Conservation (phyloP, 2,888 invertebrate species). For the Parascotia fuliginaria region DNA sequence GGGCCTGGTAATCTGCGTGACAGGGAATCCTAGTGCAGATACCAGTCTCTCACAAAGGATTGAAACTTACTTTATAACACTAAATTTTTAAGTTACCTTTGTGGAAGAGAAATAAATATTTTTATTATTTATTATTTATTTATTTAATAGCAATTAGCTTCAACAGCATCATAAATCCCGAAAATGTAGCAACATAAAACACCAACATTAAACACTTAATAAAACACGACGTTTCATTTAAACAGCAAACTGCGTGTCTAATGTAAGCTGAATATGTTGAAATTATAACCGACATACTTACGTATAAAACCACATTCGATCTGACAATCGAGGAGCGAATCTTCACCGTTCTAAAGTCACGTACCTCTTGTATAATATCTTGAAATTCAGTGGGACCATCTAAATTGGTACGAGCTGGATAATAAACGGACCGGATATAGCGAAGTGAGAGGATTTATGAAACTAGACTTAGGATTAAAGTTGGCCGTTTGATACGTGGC, state of each 20-base stretch:
- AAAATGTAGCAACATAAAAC: too few relatives aligned
- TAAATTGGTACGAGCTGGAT: slow-evolving; percentile 67
- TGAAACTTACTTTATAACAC: too few relatives aligned
- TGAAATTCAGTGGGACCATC: slow-evolving; percentile 60
- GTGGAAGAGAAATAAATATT: too few relatives aligned
- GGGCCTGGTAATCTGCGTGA: too few relatives aligned
- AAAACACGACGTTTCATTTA: background rate
- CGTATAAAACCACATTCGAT: slow-evolving; percentile 56
- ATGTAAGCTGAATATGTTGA: slow-evolving; percentile 36
- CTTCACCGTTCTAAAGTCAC: slow-evolving; percentile 62
- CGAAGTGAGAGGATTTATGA: slow-evolving; percentile 59
- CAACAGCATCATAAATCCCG: too few relatives aligned
- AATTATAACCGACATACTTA: slow-evolving; percentile 48
- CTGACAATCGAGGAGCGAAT: slow-evolving; percentile 41
- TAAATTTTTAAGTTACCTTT: too few relatives aligned
- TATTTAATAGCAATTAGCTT: too few relatives aligned
- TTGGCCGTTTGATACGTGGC: slow-evolving; percentile 42
- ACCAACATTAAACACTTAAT: too few relatives aligned
- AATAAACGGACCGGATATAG: slow-evolving; percentile 66
- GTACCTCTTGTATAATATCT: slow-evolving; percentile 67
- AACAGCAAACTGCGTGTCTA: slow-evolving; percentile 8
- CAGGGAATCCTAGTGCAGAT: too few relatives aligned
- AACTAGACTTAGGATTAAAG: slow-evolving; percentile 54
- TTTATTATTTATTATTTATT: too few relatives aligned
- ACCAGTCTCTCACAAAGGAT: too few relatives aligned